These are phyloP conservation scores for Atopsyche davidsoni DNA, from an alignment of 1,140 invertebrate species.

Conservation along the genomic window DNA sequence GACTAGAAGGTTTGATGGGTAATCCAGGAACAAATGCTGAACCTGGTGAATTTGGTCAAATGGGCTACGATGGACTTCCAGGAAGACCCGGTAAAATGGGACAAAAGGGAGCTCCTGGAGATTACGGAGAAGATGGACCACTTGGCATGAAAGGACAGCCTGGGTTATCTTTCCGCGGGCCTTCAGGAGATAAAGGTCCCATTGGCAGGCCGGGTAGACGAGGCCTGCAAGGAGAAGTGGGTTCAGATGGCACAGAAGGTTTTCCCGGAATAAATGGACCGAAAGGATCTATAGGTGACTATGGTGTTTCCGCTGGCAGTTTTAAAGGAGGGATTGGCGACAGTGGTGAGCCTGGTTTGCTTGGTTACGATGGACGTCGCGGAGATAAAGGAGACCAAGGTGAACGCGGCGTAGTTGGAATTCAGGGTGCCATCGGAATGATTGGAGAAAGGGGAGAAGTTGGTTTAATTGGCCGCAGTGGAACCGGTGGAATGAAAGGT, in stretches of 20 bases:
- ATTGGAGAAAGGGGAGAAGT: slow-evolving; percentile 33
- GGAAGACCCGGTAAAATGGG: slow-evolving; percentile 49
- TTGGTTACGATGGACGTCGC: slow-evolving; percentile 47
- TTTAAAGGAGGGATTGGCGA: slow-evolving; percentile 41
- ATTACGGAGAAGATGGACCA: slow-evolving; percentile 42
- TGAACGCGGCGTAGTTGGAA: slow-evolving; percentile 34
- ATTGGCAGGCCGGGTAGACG: slow-evolving; percentile 39
- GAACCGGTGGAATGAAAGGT: slow-evolving; percentile 46
- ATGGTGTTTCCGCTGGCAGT: slow-evolving; percentile 39
- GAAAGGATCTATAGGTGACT: slow-evolving; percentile 45
- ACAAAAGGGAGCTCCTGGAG: slow-evolving; percentile 41
- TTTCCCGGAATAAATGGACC: slow-evolving; percentile 34
- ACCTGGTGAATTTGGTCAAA: slow-evolving; percentile 50
- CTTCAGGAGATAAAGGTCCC: slow-evolving; percentile 49
- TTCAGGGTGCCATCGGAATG: slow-evolving; percentile 40
- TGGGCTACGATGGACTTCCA: slow-evolving; percentile 44
- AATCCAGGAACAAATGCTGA: slow-evolving; percentile 49
- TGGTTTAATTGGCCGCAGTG: slow-evolving; percentile 41
- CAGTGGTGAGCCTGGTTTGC: slow-evolving; percentile 41
- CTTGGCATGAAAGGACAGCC: slow-evolving; percentile 45
- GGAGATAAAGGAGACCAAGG: slow-evolving; percentile 48
- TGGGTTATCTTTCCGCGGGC: slow-evolving; percentile 47
- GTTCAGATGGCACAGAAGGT: slow-evolving; percentile 35
- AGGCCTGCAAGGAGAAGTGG: slow-evolving; percentile 34
- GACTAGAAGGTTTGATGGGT: slow-evolving; percentile 54